A percentile compares a stretch with the other conserved stretches of the same genome.
These are phyloP conservation scores for Hippocampus barbouri DNA, from an alignment of 2,113 vertebrate genomes.

Conservation along the genomic window DNA sequence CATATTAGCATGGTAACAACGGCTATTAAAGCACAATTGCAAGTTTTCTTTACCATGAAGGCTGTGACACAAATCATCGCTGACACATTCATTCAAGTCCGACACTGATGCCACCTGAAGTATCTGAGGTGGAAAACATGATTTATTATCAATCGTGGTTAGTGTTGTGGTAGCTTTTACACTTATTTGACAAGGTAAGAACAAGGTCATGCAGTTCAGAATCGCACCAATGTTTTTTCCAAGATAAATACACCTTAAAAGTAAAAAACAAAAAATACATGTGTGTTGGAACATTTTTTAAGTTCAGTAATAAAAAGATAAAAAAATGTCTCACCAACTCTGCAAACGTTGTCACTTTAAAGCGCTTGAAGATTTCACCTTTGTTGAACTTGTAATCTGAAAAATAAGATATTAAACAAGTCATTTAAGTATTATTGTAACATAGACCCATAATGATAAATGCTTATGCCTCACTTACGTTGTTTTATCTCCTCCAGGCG, in stretches of 20 bases:
- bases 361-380: slow-evolving; percentile 91
- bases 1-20: neutral
- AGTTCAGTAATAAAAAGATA: no score
- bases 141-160: neutral
- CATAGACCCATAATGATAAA: neutral
- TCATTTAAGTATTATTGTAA: no score
- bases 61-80: slow-evolving; percentile 67
- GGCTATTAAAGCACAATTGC: neutral
- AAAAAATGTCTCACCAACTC: slow-evolving; percentile 77
- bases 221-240: neutral
- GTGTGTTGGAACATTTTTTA: no score
- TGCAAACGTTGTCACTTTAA: slow-evolving; percentile 93
- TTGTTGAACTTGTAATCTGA: slow-evolving; percentile 94
- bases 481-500: slow-evolving; percentile 86
- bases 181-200: neutral
- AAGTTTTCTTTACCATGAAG: slow-evolving; percentile 70
- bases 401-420: neutral
- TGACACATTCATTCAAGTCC: slow-evolving; percentile 75
- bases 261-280: no score
- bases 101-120: slow-evolving; percentile 88
- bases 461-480: slow-evolving; percentile 78
- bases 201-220: neutral
- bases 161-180: no score
- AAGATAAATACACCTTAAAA: no score
- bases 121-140: slow-evolving; percentile 67